Evolutionary conservation across 2,888 invertebrate genomes (phyloP), one percentile per base, ranked within the genome.

Genomic region (Amiota mariae): DNA sequence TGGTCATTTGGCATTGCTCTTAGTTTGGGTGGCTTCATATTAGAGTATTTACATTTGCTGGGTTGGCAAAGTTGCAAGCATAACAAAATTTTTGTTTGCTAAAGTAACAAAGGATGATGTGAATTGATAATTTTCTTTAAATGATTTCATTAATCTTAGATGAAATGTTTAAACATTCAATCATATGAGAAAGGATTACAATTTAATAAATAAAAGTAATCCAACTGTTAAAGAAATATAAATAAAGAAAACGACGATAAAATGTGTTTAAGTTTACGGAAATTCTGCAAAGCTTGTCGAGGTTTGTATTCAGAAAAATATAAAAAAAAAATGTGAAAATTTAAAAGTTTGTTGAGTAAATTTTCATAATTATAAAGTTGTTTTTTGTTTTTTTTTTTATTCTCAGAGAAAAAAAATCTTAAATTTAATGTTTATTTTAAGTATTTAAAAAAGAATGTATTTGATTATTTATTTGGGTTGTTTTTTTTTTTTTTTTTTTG

Each of bases 1-100:
- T 89, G 87, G 88, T 13, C 82, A 2, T 79, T 85, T 68, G 89
- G 89, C 0, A 82, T 86, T 36, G 15, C 76, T 8, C 3, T 82
- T 0, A 87, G 86, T 67, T 36, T 78, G 4, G 4, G 81, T 10
- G 82, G 76, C 4, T 87, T 87, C 77, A 10, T 57, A 8, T 48
- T 76, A 0, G 86, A 86, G 51, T 75, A 77, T 64, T 9, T 71
- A 24, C 48, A 73, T 59, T 74, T 46, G 56, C 76, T 1, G 8
- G 71, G 48, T 73, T 73, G 24, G n/a, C 12, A 49, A 9, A 10
- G 66, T 15, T 59, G 15, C 13, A 11, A 24, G 13, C 46, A 56
- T 24, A 48, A 54, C 2, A n/a, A 54, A 54, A 54, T 54, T 54
- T 54, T 8, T 54, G 12, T 54, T 6, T 6, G 36, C 36, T 36